Conservation (phyloP, 2,113 vertebrate species). For the Gorilla gorilla region DNA sequence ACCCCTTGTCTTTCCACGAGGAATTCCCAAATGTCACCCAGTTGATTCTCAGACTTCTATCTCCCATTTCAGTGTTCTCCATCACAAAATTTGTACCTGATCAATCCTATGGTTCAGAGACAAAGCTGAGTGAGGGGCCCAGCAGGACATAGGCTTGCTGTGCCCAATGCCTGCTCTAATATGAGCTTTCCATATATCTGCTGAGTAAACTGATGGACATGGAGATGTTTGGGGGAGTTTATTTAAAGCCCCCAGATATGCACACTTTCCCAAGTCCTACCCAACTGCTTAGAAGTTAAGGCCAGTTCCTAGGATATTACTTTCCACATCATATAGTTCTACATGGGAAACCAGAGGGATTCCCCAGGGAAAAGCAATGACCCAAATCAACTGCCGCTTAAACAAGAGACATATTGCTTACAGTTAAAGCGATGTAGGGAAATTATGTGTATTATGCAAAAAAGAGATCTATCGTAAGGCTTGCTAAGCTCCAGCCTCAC, state of each 20-base stretch:
- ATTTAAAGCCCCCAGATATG: not conserved
- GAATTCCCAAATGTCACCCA: not conserved
- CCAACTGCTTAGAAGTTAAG: not conserved
- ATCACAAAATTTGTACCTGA: not conserved
- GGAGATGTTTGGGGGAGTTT: not conserved
- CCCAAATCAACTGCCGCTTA: not conserved
- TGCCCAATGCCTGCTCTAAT: not conserved
- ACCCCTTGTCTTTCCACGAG: not conserved
- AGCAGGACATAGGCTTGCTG: not conserved
- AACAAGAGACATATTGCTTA: rapidly evolving
- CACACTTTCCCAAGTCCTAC: not conserved
- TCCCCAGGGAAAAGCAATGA: not conserved
- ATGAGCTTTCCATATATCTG: not conserved
- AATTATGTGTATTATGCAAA: not conserved
- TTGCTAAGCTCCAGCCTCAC: not conserved
- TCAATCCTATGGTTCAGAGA: not conserved
- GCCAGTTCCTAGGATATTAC: not conserved
- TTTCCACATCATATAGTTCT: not conserved
- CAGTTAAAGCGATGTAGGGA: not conserved
- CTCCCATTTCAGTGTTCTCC: not conserved
- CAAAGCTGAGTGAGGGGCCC: not conserved
- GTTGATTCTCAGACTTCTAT: not conserved
- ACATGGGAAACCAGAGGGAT: not conserved
- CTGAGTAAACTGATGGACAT: not conserved
- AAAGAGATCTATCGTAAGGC: not conserved